phyloP scores from a whole-genome alignment of 2,888 invertebrate species.

The Rhimphoctona megacephalus region DNA sequence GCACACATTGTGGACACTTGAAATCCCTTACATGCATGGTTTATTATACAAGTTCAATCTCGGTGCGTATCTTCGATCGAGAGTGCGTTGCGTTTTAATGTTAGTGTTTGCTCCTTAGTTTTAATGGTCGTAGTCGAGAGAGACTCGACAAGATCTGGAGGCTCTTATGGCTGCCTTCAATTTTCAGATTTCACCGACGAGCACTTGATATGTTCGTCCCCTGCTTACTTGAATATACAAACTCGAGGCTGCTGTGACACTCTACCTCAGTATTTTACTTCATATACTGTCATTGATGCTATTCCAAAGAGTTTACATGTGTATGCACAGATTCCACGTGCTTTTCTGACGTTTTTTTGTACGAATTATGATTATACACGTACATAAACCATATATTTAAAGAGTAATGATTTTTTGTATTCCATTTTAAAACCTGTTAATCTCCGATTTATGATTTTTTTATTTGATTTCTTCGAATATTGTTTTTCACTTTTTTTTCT shows the following conservation, averaged over 20 bases:
- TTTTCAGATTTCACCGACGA: constrained; percentile 54
- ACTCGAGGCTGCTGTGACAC: neutral
- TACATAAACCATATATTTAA: no score
- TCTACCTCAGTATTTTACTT: constrained; percentile 66
- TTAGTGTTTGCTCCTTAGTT: constrained; percentile 48
- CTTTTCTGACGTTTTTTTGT: constrained; percentile 1
- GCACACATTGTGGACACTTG: constrained; percentile 24
- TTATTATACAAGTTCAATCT: constrained; percentile 15
- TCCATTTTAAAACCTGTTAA: no score
- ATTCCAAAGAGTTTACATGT: constrained; percentile 27
- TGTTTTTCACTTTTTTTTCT: neutral
- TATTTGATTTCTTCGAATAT: constrained; percentile 7
- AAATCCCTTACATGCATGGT: neutral
- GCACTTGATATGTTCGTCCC: neutral
- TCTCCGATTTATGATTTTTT: constrained; percentile 30
- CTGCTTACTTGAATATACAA: neutral
- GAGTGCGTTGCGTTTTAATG: constrained; percentile 48
- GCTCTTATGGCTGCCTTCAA: constrained; percentile 30
- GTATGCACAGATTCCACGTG: neutral
- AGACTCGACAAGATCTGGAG: constrained; percentile 8
- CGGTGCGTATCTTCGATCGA: neutral
- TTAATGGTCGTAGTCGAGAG: constrained; percentile 32
- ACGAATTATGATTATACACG: no score
- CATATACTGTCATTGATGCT: constrained; percentile 69
- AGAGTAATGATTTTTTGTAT: no score